Conservation (phyloP, 2,113 vertebrate genomes). For the Aspiorhynchus laticeps region DNA sequence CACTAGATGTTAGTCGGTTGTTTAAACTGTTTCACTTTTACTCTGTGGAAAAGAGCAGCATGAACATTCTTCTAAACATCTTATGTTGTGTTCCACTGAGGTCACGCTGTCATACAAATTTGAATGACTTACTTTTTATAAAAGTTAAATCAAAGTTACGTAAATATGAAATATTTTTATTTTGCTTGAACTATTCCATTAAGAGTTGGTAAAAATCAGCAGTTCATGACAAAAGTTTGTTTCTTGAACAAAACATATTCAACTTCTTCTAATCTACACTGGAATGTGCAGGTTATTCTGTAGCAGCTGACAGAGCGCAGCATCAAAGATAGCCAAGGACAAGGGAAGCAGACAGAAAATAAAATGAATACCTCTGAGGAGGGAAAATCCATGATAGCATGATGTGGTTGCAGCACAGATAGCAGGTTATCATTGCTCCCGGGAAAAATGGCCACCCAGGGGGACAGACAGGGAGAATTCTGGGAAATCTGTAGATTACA, state of each 20-base stretch:
- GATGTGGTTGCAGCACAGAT: slow-evolving; percentile 62
- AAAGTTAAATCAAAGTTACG: background rate
- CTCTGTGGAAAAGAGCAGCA: background rate
- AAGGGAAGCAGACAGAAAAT: slow-evolving; percentile 33
- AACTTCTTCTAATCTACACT: slow-evolving; percentile 1
- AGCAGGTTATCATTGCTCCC: slow-evolving; percentile 62
- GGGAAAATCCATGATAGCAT: slow-evolving; percentile 63
- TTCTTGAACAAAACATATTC: background rate
- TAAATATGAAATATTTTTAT: background rate
- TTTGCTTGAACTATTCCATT: background rate
- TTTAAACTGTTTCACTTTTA: background rate
- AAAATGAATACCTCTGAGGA: slow-evolving; percentile 57
- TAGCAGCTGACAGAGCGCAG: slow-evolving; percentile 1
- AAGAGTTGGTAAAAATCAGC: background rate
- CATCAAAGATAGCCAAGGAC: slow-evolving; percentile 45
- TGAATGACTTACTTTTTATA: background rate
- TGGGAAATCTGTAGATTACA: slow-evolving; percentile 46
- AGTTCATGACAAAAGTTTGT: background rate
- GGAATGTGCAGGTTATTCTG: slow-evolving; percentile 25
- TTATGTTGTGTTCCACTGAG: background rate
- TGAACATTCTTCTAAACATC: background rate
- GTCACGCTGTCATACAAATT: background rate
- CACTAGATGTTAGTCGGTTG: too few species aligned
- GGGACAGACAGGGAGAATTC: slow-evolving; percentile 54
- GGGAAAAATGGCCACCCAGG: slow-evolving; percentile 54